Evolutionary conservation across 2,888 invertebrate species (phyloP).

Genomic region (Phortica okadai): DNA sequence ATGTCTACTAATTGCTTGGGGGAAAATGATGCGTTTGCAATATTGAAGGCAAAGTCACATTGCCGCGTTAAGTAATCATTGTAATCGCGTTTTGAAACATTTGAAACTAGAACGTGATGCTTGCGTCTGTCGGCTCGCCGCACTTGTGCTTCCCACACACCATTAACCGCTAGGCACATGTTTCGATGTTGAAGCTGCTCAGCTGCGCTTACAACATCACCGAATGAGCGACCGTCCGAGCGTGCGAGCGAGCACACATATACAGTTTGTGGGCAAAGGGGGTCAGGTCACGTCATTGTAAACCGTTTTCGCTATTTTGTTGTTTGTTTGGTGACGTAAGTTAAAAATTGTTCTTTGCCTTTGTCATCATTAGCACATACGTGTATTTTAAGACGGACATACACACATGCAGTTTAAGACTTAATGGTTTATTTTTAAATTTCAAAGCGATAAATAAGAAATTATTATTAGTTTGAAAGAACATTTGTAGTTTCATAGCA

Average conservation of each 20-base stretch:
- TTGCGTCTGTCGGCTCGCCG: constrained; percentile 5
- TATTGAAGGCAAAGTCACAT: constrained; percentile 59
- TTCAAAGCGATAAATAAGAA: no score
- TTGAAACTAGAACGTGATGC: constrained; percentile 62
- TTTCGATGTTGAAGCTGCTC: background rate
- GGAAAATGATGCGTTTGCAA: background rate
- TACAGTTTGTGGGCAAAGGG: background rate
- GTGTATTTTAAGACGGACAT: background rate
- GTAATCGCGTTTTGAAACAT: constrained; percentile 54
- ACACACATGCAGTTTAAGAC: background rate
- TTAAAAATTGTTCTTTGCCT: background rate
- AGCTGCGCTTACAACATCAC: constrained; percentile 18
- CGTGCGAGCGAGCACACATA: background rate
- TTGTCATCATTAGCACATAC: constrained; percentile 20
- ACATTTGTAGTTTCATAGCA: no score
- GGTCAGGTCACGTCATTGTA: background rate
- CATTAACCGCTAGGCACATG: background rate
- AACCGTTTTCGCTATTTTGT: background rate
- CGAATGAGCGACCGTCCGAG: no score
- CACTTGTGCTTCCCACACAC: background rate
- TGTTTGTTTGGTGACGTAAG: constrained; percentile 25
- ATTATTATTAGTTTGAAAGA: no score
- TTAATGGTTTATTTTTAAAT: no score
- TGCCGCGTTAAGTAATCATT: constrained; percentile 62
- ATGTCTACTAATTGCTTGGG: background rate